Evolutionary conservation across 2,797 vertebrate genomes (phyloP), one percentile per base, ranked within the genome.

Genomic region (Anguilla pacifica): DNA sequence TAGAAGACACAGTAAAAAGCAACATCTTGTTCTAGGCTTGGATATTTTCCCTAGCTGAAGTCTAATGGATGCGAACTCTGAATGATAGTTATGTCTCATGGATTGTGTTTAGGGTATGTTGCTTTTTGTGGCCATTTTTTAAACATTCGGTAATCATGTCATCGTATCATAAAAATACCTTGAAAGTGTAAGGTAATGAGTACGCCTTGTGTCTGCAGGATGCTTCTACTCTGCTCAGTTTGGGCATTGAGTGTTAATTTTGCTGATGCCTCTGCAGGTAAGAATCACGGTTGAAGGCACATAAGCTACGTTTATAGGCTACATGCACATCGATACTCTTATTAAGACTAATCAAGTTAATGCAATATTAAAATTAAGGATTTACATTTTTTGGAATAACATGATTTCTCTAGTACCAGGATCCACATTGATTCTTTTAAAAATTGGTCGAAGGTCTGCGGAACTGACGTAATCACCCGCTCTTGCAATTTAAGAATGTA

Each of bases 61-160:
- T 74, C 25, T 39, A 74, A 39, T 74, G 72, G 72, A 15, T 13
- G 72, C 31, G 5, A 39, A 6, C 7, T 28, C 25, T 67, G 13
- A n/a, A 67, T n/a, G 64, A 67, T 67, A 28, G 13, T 22, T 74
- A 35, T 74, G 72, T 31, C 72, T 74, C 13, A 39, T 74, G 72
- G 28, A 74, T 74, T 39, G 35, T 74, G 35, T 74, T 74, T 74
- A 74, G 72, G 72, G 72, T 74, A 74, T 74, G 72, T 3, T 74
- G 31, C 25, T 39, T 74, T 72, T 31, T 72, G 28, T 31, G 11
- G 13, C 67, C 28, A 35, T 15, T 39, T 74, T 74, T 39, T 74
- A 17, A 67, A 67, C 64, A 35, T 74, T 72, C 19, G 70, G 5
- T 10, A 35, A 39, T 74, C 13, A 19, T 5, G 10, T 13, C 13